Evolutionary conservation across 2,888 invertebrate genomes (phyloP).

Genomic region (Xanthia icteritia): DNA sequence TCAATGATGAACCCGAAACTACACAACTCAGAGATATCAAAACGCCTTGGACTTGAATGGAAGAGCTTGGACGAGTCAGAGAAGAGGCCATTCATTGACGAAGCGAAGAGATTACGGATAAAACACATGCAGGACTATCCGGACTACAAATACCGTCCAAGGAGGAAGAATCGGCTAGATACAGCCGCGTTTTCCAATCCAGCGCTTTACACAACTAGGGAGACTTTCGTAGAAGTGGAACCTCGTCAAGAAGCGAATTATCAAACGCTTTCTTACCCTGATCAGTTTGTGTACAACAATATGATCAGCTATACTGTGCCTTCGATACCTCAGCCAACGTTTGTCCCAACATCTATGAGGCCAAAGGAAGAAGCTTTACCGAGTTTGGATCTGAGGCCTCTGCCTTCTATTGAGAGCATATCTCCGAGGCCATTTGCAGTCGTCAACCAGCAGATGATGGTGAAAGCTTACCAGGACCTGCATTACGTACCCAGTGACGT

Average conservation of each 20-base stretch:
- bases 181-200: conserved; percentile 78
- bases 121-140: conserved; percentile 94
- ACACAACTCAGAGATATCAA: conserved; percentile 95
- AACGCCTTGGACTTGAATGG: conserved; percentile 96
- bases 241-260: conserved; percentile 81
- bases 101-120: conserved; percentile 94
- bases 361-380: conserved; percentile 82
- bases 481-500: conserved; percentile 87
- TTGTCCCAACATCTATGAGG: conserved; percentile 78
- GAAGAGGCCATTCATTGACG: conserved; percentile 96
- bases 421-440: conserved; percentile 86
- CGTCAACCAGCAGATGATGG: conserved; percentile 89
- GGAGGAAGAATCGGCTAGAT: conserved; percentile 91
- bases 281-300: conserved; percentile 86
- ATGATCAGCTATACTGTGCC: conserved; percentile 86
- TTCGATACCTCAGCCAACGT: conserved; percentile 79
- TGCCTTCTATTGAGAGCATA: conserved; percentile 88
- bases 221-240: conserved; percentile 83
- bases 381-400: conserved; percentile 82
- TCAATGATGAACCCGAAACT: conserved; percentile 95
- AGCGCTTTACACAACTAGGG: conserved; percentile 79
- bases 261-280: conserved; percentile 81
- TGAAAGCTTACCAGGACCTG: conserved; percentile 87
- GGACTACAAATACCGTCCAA: conserved; percentile 93
- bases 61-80: conserved; percentile 94